phyloP scores from a whole-genome alignment of 53 echinoderm and acorn worm genomes.

The Henricia sp. region DNA sequence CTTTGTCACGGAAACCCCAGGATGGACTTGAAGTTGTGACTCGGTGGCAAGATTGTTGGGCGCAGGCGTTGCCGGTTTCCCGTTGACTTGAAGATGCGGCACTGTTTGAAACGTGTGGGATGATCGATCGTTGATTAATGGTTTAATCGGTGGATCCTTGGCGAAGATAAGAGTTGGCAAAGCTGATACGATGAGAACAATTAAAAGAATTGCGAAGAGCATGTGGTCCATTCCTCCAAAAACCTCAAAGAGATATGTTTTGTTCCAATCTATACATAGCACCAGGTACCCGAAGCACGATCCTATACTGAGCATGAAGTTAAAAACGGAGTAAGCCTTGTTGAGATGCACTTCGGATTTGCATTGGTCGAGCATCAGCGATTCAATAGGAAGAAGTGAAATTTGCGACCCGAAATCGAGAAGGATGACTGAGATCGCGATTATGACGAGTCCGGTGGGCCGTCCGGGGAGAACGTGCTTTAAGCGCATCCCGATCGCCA shows the following conservation, averaged over 20 bases:
- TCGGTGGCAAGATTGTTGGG: background rate
- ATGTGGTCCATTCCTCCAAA: conserved; percentile 79
- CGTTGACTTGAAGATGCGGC: no score
- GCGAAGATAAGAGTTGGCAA: conserved; percentile 70
- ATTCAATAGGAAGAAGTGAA: conserved; percentile 87
- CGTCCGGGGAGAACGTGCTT: conserved; percentile 49
- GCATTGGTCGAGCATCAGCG: conserved; percentile 88
- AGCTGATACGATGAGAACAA: conserved; percentile 59
- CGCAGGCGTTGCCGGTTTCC: background rate
- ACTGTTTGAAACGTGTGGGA: background rate
- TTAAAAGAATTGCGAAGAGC: conserved; percentile 73
- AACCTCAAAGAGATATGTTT: conserved; percentile 44
- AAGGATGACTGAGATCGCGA: conserved; percentile 80
- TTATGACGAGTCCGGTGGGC: conserved; percentile 52
- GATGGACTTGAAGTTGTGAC: background rate
- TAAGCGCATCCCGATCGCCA: conserved; percentile 33
- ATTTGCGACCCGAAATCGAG: conserved; percentile 93
- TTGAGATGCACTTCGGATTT: conserved; percentile 79
- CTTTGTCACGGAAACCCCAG: background rate
- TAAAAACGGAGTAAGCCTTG: conserved; percentile 81
- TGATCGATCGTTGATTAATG: background rate
- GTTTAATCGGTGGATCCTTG: conserved; percentile 76
- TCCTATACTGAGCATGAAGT: conserved; percentile 89
- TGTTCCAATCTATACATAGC: conserved; percentile 82
- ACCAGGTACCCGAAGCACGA: conserved; percentile 90